Evolutionary conservation across 2,113 vertebrate genomes (phyloP).

Genomic region (Dunckerocampus dactyliophorus): DNA sequence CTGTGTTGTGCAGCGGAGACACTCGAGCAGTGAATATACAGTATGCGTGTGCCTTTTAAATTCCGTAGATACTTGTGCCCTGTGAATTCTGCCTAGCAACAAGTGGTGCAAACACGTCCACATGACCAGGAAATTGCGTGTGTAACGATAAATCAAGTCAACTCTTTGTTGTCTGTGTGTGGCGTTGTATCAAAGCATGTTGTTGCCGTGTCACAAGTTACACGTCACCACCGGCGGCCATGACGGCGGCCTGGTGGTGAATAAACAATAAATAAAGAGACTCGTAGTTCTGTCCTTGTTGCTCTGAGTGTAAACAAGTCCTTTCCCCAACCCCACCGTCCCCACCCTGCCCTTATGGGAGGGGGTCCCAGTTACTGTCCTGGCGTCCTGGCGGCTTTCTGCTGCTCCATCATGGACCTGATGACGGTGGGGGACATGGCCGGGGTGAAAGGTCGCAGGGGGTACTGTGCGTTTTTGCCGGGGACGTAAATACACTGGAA

Average conservation of each 20-base stretch:
- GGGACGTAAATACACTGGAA: conserved; percentile 76
- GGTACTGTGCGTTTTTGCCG: conserved; percentile 66
- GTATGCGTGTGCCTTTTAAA: neutral
- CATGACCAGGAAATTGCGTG: no score
- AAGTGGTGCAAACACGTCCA: neutral
- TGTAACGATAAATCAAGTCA: no score
- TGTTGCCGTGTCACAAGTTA: no score
- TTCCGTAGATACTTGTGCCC: neutral
- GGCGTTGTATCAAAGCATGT: no score
- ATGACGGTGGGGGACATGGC: conserved; percentile 61
- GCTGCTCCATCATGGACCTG: conserved; percentile 68
- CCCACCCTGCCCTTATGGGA: neutral
- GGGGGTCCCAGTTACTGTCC: conserved; percentile 51
- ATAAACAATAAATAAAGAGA: conserved; percentile 34
- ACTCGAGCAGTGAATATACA: neutral
- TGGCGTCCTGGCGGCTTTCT: conserved; percentile 54
- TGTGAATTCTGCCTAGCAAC: neutral
- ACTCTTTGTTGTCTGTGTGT: no score
- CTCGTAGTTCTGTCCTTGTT: conserved; percentile 26
- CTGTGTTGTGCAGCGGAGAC: neutral
- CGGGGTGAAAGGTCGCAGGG: conserved; percentile 64
- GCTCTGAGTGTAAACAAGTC: conserved; percentile 9
- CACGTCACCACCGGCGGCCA: no score
- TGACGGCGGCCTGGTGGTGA: no score
- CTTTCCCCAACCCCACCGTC: conserved; percentile 7